Conservation (phyloP, 2,797 vertebrate genomes). For the Enteromius afrohamiltoni region DNA sequence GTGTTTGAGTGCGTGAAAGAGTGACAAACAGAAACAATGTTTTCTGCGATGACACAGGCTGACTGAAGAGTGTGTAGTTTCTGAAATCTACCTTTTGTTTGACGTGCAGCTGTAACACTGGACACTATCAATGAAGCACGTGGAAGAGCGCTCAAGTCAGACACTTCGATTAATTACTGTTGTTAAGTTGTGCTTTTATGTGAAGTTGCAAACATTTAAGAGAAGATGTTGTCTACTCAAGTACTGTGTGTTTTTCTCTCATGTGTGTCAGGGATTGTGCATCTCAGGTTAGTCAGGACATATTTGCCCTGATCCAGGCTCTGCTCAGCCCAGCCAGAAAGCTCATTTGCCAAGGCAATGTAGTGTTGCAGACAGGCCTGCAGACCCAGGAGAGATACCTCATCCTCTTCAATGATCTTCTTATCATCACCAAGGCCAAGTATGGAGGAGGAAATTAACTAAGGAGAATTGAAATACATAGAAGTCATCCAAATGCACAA, state of each 20-base stretch:
- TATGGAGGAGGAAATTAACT: slow-evolving; percentile 68
- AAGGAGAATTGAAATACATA: background rate
- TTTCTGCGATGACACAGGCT: background rate
- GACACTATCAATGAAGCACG: background rate
- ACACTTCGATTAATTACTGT: slow-evolving; percentile 25
- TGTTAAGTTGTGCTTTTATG: background rate
- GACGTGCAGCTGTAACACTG: background rate
- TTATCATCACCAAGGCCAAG: slow-evolving; percentile 94
- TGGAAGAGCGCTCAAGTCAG: background rate
- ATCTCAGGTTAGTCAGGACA: slow-evolving; percentile 83
- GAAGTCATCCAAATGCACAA: background rate
- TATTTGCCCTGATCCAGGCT: slow-evolving; percentile 87
- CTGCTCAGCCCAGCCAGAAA: slow-evolving; percentile 80
- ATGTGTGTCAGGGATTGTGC: slow-evolving; percentile 81
- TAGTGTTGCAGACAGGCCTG: slow-evolving; percentile 88
- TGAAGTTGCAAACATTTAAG: background rate
- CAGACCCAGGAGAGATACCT: slow-evolving; percentile 92
- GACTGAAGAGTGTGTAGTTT: background rate
- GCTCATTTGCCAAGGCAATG: slow-evolving; percentile 83
- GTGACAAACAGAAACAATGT: background rate
- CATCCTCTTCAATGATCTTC: slow-evolving; percentile 90
- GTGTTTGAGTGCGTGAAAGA: slow-evolving; percentile 1
- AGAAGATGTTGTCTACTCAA: slow-evolving; percentile 21
- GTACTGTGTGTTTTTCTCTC: background rate
- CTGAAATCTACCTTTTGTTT: slow-evolving; percentile 10